phyloP scores from a whole-genome alignment of 1,140 invertebrate species.

The Ladona fulva region DNA sequence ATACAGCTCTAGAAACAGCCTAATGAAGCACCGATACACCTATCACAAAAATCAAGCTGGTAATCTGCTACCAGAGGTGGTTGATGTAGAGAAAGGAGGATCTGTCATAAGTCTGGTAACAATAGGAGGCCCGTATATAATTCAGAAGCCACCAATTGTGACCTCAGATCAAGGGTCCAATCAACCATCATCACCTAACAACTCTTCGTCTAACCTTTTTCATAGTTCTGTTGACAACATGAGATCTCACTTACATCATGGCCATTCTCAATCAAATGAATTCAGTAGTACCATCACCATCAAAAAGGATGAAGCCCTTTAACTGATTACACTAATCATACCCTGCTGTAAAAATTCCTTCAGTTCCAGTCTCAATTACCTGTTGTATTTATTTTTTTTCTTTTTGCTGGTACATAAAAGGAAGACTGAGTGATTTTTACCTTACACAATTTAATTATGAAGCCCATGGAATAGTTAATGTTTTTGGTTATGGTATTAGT shows the following conservation, averaged over 20 bases:
- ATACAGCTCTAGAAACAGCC: conserved; percentile 19
- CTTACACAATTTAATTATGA: too few relatives aligned
- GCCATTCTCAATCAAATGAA: neutral
- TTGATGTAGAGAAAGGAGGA: neutral
- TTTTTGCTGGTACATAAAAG: too few relatives aligned
- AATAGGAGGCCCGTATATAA: neutral
- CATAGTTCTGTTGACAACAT: neutral
- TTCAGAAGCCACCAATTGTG: neutral
- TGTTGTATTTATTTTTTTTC: too few relatives aligned
- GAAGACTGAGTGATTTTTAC: too few relatives aligned
- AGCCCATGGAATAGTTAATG: too few relatives aligned
- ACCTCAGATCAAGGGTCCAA: neutral
- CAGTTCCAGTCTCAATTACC: too few relatives aligned
- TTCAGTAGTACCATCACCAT: neutral
- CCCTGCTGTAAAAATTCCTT: too few relatives aligned
- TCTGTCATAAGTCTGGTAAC: neutral
- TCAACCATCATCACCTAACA: neutral
- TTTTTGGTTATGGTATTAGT: too few relatives aligned
- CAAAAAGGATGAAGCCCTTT: neutral
- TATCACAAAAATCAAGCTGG: conserved; percentile 17
- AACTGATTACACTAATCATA: neutral
- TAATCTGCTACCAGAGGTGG: neutral
- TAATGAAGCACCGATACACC: conserved; percentile 20
- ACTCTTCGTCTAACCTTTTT: neutral
- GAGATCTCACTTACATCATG: neutral